Evolutionary conservation across 2,888 invertebrate genomes (phyloP).

Genomic region (Orthonevra nobilis): DNA sequence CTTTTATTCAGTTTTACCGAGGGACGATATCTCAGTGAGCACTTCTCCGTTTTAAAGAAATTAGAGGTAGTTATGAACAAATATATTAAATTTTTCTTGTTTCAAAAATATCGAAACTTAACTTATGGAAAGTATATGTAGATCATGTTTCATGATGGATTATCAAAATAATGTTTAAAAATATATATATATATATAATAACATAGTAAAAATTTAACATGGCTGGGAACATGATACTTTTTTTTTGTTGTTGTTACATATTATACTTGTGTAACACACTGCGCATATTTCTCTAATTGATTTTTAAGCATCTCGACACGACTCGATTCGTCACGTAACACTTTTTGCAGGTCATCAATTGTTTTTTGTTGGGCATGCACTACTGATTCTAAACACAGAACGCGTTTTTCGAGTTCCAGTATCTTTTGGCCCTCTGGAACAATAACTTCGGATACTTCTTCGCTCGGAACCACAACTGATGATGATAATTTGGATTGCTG

Average conservation of each 20-base stretch:
- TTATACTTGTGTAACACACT: constrained; percentile 87
- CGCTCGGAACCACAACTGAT: background rate
- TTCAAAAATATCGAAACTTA: constrained; percentile 9
- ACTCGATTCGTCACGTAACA: constrained; percentile 84
- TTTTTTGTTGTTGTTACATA: constrained; percentile 12
- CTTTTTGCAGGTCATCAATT: constrained; percentile 84
- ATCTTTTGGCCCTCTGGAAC: constrained; percentile 72
- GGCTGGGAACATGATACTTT: constrained; percentile 20
- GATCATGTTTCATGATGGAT: too few species aligned
- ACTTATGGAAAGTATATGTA: too few species aligned
- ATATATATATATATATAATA: constrained; percentile 6
- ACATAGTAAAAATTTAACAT: constrained; percentile 32
- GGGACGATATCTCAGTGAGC: constrained; percentile 30
- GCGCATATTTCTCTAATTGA: constrained; percentile 86
- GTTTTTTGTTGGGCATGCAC: constrained; percentile 81
- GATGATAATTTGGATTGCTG: constrained; percentile 43
- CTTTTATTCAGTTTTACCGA: constrained; percentile 35
- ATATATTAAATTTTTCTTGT: constrained; percentile 6
- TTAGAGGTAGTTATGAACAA: constrained; percentile 35
- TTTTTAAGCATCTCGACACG: constrained; percentile 84
- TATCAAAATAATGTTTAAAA: too few species aligned
- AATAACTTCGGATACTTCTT: constrained; percentile 21
- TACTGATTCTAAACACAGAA: constrained; percentile 77
- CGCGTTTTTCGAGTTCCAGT: constrained; percentile 76
- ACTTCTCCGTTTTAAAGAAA: constrained; percentile 16